Percentiles rank a stretch among this genome's conserved stretches.
Conservation (phyloP, 2,888 invertebrate species). For the Noctua comes region DNA sequence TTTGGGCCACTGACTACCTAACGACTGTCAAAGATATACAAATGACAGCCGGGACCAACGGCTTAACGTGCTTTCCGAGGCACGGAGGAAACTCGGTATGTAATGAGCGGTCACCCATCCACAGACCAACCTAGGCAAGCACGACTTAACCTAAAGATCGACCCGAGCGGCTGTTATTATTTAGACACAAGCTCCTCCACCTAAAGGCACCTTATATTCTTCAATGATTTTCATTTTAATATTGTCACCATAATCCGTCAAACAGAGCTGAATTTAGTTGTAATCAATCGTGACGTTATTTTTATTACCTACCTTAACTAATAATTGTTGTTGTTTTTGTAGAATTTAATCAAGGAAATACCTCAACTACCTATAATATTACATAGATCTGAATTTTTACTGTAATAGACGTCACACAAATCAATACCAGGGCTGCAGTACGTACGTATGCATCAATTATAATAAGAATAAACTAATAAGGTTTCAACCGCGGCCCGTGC, state of each 20-base stretch:
- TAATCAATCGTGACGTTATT: background rate
- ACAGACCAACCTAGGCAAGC: no score
- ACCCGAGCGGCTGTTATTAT: no score
- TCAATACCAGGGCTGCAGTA: background rate
- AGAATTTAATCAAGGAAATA: background rate
- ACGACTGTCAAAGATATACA: no score
- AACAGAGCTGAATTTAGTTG: background rate
- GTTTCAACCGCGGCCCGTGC: background rate
- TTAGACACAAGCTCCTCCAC: no score
- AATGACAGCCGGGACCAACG: no score
- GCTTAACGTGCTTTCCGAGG: no score
- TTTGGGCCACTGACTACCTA: no score
- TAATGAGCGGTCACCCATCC: no score
- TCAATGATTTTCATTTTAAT: background rate
- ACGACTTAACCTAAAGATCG: no score
- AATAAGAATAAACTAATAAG: background rate
- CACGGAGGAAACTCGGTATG: no score
- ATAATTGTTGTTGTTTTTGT: background rate
- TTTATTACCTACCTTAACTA: background rate
- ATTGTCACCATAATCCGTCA: background rate
- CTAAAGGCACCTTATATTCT: no score
- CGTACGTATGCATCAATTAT: background rate
- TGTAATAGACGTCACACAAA: background rate
- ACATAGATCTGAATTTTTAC: background rate
- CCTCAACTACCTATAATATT: background rate